phyloP scores from a whole-genome alignment of 2,113 vertebrate genomes.

The Centropus bengalensis region DNA sequence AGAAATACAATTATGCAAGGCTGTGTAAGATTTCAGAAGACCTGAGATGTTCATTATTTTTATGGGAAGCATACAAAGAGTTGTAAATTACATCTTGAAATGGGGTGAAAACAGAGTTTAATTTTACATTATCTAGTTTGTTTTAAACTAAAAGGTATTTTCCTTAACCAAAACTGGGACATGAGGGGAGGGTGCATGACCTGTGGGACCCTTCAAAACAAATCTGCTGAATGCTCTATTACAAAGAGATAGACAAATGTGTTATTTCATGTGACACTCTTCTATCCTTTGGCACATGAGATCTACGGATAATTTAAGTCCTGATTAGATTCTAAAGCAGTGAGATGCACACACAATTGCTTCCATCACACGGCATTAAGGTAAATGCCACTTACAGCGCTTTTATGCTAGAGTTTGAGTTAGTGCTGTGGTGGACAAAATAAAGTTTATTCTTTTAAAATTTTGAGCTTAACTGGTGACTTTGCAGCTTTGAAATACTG shows the following conservation, averaged over 20 bases:
- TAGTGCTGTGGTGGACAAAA: not conserved
- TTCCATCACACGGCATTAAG: not conserved
- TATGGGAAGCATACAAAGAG: not conserved
- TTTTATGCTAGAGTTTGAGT: not conserved
- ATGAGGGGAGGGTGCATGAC: accelerated
- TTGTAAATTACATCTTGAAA: not conserved
- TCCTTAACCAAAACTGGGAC: not conserved
- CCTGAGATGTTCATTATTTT: not conserved
- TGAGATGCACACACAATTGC: not conserved
- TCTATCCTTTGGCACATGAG: not conserved
- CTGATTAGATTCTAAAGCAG: not conserved
- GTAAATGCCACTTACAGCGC: not conserved
- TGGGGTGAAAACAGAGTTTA: not conserved
- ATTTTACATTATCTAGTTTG: not conserved
- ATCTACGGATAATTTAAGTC: not conserved
- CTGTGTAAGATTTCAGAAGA: not conserved
- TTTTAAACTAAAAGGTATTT: not conserved
- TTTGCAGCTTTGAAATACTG: not conserved
- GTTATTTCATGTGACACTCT: not conserved
- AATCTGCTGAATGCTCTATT: not conserved
- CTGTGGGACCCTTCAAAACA: not conserved
- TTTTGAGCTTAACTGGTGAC: not conserved
- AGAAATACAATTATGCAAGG: not conserved
- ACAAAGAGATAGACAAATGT: not conserved
- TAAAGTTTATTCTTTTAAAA: not conserved